Evolutionary conservation across 2,797 vertebrate species (phyloP).

Genomic region (Catostomus latipinnis): DNA sequence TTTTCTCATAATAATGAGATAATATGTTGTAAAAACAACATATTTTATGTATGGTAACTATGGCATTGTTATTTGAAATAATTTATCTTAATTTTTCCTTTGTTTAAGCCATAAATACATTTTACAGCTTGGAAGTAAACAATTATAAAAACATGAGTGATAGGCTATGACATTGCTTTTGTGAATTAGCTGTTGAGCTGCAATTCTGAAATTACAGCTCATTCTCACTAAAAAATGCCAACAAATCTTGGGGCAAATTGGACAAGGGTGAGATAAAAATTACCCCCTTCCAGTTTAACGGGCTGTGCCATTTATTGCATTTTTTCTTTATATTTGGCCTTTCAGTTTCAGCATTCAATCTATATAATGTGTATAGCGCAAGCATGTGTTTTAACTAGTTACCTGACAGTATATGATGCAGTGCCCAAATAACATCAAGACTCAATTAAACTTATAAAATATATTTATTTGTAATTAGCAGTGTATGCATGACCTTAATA

Average conservation of each 20-base stretch:
- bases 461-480: neutral
- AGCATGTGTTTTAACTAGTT: constrained; percentile 2
- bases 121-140: too few relatives aligned
- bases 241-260: constrained; percentile 30
- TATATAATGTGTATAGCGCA: neutral
- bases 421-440: neutral
- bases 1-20: too few relatives aligned
- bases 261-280: constrained; percentile 6
- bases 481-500: too few relatives aligned
- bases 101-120: too few relatives aligned
- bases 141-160: too few relatives aligned
- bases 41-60: too few relatives aligned
- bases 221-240: neutral
- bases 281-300: constrained; percentile 18
- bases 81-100: too few relatives aligned
- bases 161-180: too few relatives aligned
- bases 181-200: too few relatives aligned
- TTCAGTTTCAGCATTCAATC: constrained; percentile 6
- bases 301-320: neutral
- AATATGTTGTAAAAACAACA: too few relatives aligned
- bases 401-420: neutral
- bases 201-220: too few relatives aligned
- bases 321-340: constrained; percentile 11
- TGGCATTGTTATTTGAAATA: too few relatives aligned
- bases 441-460: neutral